Conservation (phyloP, 2,113 vertebrate genomes). For the Cephalopholis sonnerati region DNA sequence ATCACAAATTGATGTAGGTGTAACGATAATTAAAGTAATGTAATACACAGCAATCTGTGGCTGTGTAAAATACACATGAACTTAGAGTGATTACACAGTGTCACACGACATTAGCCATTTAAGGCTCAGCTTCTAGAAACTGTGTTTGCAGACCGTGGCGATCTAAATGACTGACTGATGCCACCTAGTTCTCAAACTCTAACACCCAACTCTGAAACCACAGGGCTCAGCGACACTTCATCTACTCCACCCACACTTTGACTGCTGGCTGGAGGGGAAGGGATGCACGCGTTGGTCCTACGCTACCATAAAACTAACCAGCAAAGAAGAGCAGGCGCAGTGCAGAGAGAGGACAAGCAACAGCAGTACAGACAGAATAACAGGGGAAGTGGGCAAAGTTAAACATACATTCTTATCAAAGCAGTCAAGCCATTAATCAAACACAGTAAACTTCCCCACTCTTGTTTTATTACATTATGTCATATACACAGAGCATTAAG, state of each 20-base stretch:
- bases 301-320: conserved; percentile 7
- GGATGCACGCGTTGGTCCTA: neutral
- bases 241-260: conserved; percentile 26
- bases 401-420: neutral
- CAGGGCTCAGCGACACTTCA: conserved; percentile 33
- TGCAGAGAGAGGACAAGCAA: neutral
- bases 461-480: conserved; percentile 6
- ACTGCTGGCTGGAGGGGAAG: conserved; percentile 18
- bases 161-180: neutral
- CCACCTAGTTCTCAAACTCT: conserved; percentile 5
- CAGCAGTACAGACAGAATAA: neutral
- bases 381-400: conserved; percentile 2
- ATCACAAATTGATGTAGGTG: neutral
- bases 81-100: neutral
- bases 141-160: neutral
- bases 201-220: conserved; percentile 11
- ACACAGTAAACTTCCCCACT: conserved; percentile 17
- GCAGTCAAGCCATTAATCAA: conserved; percentile 23
- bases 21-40: conserved; percentile 8
- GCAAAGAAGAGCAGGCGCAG: neutral
- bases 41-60: neutral
- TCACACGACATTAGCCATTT: neutral
- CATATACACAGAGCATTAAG: conserved; percentile 8
- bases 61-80: neutral
- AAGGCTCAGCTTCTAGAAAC: neutral